These are phyloP conservation scores for Eupristina koningsbergeri DNA, from an alignment of 1,140 invertebrate species.

Conservation along the genomic window DNA sequence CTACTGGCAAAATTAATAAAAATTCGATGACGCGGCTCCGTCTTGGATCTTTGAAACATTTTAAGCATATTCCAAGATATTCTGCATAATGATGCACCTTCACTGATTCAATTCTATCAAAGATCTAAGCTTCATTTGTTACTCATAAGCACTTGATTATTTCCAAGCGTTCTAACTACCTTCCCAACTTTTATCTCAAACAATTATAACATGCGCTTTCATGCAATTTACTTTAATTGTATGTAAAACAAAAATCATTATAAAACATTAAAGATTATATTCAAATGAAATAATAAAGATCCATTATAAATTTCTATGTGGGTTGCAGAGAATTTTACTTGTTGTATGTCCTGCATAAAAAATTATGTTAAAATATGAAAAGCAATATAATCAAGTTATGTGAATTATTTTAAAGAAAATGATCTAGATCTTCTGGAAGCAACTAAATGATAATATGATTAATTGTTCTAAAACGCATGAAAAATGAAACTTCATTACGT, in stretches of 20 bases:
- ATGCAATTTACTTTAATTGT: neutral
- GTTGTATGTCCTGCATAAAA: too few species aligned
- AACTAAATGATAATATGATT: too few species aligned
- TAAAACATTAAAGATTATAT: too few species aligned
- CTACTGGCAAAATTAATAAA: constrained; percentile 13
- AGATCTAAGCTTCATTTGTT: neutral
- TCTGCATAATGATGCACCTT: neutral
- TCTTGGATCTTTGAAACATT: neutral
- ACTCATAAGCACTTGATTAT: neutral
- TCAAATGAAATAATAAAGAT: too few species aligned
- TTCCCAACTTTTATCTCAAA: neutral
- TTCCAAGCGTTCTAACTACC: neutral
- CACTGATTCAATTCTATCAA: constrained; percentile 24
- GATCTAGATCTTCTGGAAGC: too few species aligned
- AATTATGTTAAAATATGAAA: too few species aligned
- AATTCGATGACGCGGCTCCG: neutral
- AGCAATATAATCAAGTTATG: too few species aligned
- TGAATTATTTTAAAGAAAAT: too few species aligned
- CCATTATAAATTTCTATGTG: too few species aligned
- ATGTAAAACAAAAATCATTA: neutral
- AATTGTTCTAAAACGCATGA: too few species aligned
- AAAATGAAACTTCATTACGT: too few species aligned
- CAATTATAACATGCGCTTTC: neutral
- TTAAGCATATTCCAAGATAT: neutral
- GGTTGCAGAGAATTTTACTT: too few species aligned